phyloP scores from a whole-genome alignment of 2,113 vertebrate genomes.

The Excalfactoria chinensis region DNA sequence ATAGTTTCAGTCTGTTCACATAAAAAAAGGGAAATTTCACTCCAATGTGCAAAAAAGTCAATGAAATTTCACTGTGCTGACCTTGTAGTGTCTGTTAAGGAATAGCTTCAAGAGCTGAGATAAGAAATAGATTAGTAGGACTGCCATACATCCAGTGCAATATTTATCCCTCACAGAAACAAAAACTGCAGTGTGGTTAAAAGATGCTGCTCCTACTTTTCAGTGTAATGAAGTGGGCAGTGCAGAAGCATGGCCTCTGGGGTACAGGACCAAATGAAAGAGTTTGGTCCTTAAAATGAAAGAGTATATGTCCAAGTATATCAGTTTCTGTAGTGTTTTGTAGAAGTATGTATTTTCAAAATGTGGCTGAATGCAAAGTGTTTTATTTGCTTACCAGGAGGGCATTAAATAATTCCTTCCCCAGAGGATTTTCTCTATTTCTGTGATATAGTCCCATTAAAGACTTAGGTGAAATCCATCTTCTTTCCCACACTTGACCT shows the following conservation, averaged over 20 bases:
- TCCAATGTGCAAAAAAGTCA: neutral
- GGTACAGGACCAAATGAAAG: neutral
- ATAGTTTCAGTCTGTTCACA: neutral
- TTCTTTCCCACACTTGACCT: neutral
- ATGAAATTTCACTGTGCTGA: no score
- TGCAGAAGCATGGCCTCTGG: neutral
- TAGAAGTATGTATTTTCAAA: neutral
- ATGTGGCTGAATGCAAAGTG: neutral
- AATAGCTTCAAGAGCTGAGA: neutral
- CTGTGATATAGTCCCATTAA: neutral
- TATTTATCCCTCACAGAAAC: neutral
- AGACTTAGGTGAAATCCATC: neutral
- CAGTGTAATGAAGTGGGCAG: neutral
- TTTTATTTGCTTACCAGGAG: neutral
- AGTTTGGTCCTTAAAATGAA: neutral
- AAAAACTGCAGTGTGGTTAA: neutral
- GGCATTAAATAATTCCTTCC: neutral
- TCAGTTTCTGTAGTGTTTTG: neutral
- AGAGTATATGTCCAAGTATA: neutral
- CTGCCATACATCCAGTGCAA: neutral
- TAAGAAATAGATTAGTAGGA: neutral
- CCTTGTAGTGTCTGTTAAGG: neutral
- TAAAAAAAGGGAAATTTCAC: neutral
- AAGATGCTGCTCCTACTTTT: neutral
- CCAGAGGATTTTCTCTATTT: neutral